phyloP scores from a whole-genome alignment of 2,888 invertebrate genomes.

The Schizaphis graminum region DNA sequence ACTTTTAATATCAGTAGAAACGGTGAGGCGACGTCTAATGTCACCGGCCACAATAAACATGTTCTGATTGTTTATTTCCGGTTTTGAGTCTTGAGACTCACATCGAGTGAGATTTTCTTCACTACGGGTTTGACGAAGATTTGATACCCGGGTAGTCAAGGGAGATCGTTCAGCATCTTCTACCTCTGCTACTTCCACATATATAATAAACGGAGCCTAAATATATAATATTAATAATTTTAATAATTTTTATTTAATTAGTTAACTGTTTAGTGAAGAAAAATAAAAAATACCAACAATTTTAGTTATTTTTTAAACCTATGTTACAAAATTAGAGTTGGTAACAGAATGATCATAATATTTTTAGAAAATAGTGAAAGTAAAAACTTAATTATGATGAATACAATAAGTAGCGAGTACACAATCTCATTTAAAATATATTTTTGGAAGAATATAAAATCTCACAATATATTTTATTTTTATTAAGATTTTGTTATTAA shows the following conservation, averaged over 20 bases:
- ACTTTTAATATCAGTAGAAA: slow-evolving; percentile 81
- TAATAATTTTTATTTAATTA: background rate
- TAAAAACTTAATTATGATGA: too few relatives aligned
- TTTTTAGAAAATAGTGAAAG: too few relatives aligned
- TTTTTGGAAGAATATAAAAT: too few relatives aligned
- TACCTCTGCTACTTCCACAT: slow-evolving; percentile 95
- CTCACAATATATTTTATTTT: too few relatives aligned
- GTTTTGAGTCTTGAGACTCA: slow-evolving; percentile 41
- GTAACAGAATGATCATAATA: too few relatives aligned
- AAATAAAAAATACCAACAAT: background rate
- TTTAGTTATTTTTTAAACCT: too few relatives aligned
- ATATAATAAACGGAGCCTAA: slow-evolving; percentile 96
- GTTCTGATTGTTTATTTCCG: slow-evolving; percentile 80
- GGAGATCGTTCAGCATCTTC: slow-evolving; percentile 86
- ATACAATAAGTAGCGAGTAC: too few relatives aligned
- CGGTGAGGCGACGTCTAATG: slow-evolving; percentile 85
- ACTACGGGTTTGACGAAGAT: slow-evolving; percentile 87
- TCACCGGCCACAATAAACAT: slow-evolving; percentile 87
- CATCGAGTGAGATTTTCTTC: slow-evolving; percentile 84
- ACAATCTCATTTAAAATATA: too few relatives aligned
- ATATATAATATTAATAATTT: slow-evolving; percentile 60
- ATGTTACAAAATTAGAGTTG: too few relatives aligned
- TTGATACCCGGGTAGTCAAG: slow-evolving; percentile 71
- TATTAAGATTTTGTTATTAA: too few relatives aligned
- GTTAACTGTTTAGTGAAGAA: background rate